phyloP scores from a whole-genome alignment of 2,888 invertebrate genomes.

The Ferrisia virgata region DNA sequence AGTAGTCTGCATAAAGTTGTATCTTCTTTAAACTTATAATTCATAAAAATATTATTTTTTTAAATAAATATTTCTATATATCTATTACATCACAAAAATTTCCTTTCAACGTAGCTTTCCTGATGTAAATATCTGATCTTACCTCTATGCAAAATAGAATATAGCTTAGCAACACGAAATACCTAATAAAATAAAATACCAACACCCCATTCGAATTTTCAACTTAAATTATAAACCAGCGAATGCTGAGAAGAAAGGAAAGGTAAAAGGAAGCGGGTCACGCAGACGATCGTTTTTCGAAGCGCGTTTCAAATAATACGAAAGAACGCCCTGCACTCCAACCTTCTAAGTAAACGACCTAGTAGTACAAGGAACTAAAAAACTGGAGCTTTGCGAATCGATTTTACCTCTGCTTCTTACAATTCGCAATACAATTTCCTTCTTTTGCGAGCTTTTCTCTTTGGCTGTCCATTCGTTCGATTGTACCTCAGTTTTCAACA shows the following conservation, averaged over 20 bases:
- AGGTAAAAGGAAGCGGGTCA: constrained; percentile 39
- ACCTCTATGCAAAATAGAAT: no score
- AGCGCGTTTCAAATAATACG: constrained; percentile 35
- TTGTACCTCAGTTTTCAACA: background rate
- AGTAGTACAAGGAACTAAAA: constrained; percentile 40
- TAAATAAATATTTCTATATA: no score
- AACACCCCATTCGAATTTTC: background rate
- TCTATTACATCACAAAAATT: no score
- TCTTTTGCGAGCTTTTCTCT: constrained; percentile 21
- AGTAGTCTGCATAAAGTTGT: no score
- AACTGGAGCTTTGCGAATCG: constrained; percentile 45
- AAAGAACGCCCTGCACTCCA: constrained; percentile 32
- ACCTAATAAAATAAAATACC: background rate
- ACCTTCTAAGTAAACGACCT: constrained; percentile 13
- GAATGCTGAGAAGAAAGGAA: background rate
- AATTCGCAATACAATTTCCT: constrained; percentile 42
- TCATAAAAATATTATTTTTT: no score
- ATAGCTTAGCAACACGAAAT: no score
- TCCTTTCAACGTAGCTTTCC: no score
- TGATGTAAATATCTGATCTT: no score
- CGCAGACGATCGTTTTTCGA: constrained; percentile 42
- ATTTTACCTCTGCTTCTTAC: constrained; percentile 41
- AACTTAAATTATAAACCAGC: background rate
- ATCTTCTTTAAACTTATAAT: no score
- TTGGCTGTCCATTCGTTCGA: background rate